These are phyloP conservation scores for Syncerus caffer DNA, from an alignment of 2,797 vertebrate species.

Conservation along the genomic window DNA sequence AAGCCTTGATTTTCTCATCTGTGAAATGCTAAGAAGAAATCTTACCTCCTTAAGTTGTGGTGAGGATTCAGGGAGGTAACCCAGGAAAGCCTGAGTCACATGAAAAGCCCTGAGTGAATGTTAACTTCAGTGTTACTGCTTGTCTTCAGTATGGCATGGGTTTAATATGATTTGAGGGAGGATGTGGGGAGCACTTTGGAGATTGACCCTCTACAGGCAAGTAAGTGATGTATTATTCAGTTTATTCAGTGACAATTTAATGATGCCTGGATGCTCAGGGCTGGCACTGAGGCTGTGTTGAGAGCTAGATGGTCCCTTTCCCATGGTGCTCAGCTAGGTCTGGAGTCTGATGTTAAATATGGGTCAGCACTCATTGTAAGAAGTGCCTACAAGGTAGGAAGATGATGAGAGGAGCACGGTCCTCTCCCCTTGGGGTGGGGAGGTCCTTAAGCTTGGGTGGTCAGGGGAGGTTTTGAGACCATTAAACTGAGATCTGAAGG, in stretches of 20 bases:
- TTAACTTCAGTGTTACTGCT: not conserved
- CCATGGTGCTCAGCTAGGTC: not conserved
- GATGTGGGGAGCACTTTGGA: not conserved
- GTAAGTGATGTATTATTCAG: not conserved
- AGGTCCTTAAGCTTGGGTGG: not conserved
- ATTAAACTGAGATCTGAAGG: not conserved
- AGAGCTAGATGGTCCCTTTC: not conserved
- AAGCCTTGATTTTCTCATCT: not conserved
- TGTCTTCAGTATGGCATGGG: not conserved
- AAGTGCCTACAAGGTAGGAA: not conserved
- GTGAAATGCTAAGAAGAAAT: not conserved
- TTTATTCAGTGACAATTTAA: not conserved
- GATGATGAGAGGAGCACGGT: not conserved
- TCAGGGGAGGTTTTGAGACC: not conserved
- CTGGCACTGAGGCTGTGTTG: not conserved
- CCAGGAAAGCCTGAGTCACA: not conserved
- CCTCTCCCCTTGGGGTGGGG: not conserved
- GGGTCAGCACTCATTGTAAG: rapidly evolving
- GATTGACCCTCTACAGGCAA: not conserved
- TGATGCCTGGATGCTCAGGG: not conserved
- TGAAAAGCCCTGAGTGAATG: not conserved
- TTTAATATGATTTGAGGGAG: not conserved
- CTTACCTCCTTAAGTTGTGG: not conserved
- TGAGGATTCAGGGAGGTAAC: not conserved
- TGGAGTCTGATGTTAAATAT: not conserved